A percentile compares a stretch with the other conserved stretches of the same genome.
Evolutionary conservation across 2,113 vertebrate species (phyloP).

Genomic region (Sander lucioperca): DNA sequence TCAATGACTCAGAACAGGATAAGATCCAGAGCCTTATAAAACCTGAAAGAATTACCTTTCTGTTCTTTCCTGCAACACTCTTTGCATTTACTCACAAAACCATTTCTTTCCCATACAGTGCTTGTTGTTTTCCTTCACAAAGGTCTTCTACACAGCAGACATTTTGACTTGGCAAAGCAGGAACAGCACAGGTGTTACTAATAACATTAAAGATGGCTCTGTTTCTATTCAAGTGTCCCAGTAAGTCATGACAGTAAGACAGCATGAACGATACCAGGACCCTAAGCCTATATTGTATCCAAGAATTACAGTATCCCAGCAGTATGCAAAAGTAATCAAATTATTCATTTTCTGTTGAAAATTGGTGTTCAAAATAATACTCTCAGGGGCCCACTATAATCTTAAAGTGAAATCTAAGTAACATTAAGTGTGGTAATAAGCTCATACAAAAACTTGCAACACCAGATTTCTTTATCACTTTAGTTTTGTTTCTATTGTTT

Average conservation of each 20-base stretch:
- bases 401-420: background rate
- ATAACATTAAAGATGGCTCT: background rate
- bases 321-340: background rate
- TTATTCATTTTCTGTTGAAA: background rate
- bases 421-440: background rate
- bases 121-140: background rate
- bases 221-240: background rate
- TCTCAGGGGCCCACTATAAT: background rate
- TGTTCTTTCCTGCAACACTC: background rate
- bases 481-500: background rate
- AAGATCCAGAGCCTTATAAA: background rate
- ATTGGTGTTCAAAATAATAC: background rate
- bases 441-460: background rate
- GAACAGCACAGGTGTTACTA: background rate
- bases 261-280: background rate
- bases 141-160: background rate
- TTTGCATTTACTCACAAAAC: background rate
- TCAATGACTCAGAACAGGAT: constrained; percentile 4
- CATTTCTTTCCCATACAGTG: background rate
- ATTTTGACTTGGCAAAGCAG: background rate
- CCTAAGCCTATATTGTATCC: background rate
- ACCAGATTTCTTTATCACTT: background rate
- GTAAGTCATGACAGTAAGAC: background rate
- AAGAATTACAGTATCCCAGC: background rate
- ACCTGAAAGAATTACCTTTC: constrained; percentile 5